Conservation (phyloP, 2,113 vertebrate species). For the Strigops habroptila region DNA sequence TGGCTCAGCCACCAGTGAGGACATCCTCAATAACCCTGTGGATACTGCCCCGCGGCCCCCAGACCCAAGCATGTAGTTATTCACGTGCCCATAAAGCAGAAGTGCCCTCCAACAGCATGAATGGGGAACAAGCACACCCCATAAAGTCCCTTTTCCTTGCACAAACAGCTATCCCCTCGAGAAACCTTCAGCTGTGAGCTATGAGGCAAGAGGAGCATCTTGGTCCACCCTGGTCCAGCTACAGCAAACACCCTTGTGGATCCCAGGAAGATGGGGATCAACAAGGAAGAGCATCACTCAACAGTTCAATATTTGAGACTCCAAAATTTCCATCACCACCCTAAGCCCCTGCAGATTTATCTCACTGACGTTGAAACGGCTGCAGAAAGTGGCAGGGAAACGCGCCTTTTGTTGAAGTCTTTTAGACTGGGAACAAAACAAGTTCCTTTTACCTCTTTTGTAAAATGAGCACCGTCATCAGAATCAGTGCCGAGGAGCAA, state of each 20-base stretch:
- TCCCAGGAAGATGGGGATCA: not conserved
- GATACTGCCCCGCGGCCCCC: not conserved
- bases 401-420: constrained; percentile 32
- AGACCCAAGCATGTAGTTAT: accelerated
- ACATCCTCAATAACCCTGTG: not conserved
- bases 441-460: constrained; percentile 54
- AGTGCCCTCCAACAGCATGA: not conserved
- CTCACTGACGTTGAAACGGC: constrained; percentile 15
- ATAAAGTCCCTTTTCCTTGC: not conserved
- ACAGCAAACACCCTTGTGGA: accelerated
- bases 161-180: not conserved
- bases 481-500: constrained; percentile 43
- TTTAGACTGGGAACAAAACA: constrained; percentile 42
- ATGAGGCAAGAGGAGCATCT: not conserved
- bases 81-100: not conserved
- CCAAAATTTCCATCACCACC: not conserved
- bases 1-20: not conserved
- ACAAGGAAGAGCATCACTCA: not conserved
- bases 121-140: accelerated
- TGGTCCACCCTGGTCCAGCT: not conserved
- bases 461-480: constrained; percentile 34
- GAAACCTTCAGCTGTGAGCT: not conserved
- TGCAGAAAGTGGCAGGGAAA: constrained; percentile 23
- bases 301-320: not conserved
- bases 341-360: constrained; percentile 25